Conservation (phyloP, 2,113 vertebrate genomes). For the Pycnonotus jocosus region DNA sequence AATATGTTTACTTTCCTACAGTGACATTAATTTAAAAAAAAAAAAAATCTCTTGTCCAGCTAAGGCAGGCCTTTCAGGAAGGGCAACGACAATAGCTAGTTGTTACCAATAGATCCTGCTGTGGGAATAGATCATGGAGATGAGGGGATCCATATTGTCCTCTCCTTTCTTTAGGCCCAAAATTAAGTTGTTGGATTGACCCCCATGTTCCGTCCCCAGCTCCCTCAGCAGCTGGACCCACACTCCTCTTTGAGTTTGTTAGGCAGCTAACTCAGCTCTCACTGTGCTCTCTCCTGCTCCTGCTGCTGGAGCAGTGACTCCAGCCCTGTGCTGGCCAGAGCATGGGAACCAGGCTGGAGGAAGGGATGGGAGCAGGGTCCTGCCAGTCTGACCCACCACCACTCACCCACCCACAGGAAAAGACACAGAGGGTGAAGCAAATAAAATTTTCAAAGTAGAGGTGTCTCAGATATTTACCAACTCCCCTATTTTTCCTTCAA, state of each 20-base stretch:
- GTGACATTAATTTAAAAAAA: not conserved
- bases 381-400: fast-evolving
- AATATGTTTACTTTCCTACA: not conserved
- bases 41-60: not conserved
- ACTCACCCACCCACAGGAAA: fast-evolving
- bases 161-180: not conserved
- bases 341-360: not conserved
- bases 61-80: not conserved
- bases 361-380: not conserved
- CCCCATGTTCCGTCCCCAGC: fast-evolving
- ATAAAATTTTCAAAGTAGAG: not conserved
- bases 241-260: conserved; percentile 14
- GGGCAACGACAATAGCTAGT: fast-evolving
- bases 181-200: not conserved
- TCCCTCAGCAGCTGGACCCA: not conserved
- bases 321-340: not conserved
- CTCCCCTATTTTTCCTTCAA: not conserved
- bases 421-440: not conserved
- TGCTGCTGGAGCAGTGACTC: not conserved
- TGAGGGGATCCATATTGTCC: not conserved
- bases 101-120: not conserved
- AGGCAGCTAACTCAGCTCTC: not conserved
- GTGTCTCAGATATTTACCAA: not conserved
- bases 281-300: not conserved
- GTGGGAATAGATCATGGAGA: not conserved